Evolutionary conservation across 2,113 vertebrate species (phyloP).

Genomic region (Bos taurus): DNA sequence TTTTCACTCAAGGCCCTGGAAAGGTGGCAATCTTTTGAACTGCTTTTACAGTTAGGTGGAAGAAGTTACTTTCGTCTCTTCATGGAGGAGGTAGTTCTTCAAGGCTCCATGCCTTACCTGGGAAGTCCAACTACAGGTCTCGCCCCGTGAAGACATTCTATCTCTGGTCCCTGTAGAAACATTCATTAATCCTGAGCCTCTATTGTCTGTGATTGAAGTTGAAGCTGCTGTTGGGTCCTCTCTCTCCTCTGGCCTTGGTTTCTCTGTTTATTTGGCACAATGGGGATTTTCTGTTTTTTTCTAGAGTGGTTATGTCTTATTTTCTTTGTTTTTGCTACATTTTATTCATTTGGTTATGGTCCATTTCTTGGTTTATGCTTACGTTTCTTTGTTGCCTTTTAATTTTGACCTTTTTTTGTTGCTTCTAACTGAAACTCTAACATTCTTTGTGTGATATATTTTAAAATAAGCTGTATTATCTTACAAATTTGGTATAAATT

Average conservation of each 20-base stretch:
- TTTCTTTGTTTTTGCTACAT: background rate
- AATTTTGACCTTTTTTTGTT: background rate
- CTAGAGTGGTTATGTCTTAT: background rate
- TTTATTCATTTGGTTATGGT: background rate
- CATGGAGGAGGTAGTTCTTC: background rate
- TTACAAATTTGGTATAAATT: background rate
- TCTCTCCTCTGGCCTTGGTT: background rate
- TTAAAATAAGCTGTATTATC: background rate
- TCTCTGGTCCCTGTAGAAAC: background rate
- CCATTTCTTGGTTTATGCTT: background rate
- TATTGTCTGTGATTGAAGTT: background rate
- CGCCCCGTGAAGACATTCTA: background rate
- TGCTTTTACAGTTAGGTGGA: background rate
- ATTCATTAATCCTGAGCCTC: background rate
- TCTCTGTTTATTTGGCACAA: background rate
- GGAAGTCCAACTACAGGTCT: background rate
- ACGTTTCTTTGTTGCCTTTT: background rate
- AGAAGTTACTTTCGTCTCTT: background rate
- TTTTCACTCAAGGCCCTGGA: background rate
- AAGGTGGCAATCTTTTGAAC: background rate
- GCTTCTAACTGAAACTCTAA: background rate
- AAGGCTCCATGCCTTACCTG: background rate
- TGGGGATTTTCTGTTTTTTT: background rate
- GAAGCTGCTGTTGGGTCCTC: background rate
- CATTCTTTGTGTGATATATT: background rate